Conservation (phyloP, 2,113 vertebrate genomes). For the Climacteris rufus region DNA sequence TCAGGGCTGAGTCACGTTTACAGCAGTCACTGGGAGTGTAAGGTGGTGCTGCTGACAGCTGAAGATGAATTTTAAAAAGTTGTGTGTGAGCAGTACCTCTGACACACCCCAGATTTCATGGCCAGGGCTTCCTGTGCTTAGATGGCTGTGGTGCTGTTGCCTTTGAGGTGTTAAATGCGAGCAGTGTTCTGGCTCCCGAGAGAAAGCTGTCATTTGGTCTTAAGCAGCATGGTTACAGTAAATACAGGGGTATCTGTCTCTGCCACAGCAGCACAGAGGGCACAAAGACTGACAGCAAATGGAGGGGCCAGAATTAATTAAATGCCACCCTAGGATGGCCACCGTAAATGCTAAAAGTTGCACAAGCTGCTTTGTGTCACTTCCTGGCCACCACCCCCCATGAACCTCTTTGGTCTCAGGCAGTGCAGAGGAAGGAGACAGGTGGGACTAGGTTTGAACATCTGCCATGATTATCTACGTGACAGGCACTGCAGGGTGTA, state of each 20-base stretch:
- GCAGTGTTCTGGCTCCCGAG: not conserved
- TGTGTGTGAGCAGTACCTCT: not conserved
- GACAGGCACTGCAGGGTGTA: not conserved
- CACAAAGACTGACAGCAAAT: not conserved
- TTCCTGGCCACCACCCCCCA: fast-evolving
- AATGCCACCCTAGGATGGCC: not conserved
- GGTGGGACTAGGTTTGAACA: not conserved
- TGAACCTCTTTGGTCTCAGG: not conserved
- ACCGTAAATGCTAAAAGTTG: not conserved
- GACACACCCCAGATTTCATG: not conserved
- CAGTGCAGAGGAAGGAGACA: not conserved
- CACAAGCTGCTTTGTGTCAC: not conserved
- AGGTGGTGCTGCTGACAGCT: not conserved
- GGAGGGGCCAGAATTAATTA: not conserved
- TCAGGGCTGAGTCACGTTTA: not conserved
- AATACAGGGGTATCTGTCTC: fast-evolving
- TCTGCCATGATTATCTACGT: fast-evolving
- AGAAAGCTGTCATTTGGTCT: not conserved
- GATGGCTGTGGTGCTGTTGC: not conserved
- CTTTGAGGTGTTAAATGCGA: not conserved
- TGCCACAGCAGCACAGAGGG: not conserved
- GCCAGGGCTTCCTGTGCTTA: not conserved
- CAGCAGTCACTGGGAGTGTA: fast-evolving
- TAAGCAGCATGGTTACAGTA: not conserved
- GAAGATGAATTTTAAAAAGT: not conserved